Conservation (phyloP, 2,113 vertebrate genomes). For the Pithys albifrons region DNA sequence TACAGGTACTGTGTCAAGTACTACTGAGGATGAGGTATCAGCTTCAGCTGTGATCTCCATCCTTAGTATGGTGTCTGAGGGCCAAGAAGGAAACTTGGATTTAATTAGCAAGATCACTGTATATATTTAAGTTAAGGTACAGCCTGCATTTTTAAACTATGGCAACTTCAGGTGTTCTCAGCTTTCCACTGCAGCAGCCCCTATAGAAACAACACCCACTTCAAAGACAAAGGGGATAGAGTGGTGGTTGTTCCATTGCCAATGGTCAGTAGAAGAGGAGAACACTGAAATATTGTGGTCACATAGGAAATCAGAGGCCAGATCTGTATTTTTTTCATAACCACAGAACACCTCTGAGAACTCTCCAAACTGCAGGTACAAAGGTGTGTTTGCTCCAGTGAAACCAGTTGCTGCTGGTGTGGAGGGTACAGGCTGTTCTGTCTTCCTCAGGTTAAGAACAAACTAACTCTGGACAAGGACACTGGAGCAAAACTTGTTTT, state of each 20-base stretch:
- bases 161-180: neutral
- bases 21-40: neutral
- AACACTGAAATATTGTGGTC: rapidly evolving
- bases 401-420: neutral
- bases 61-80: neutral
- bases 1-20: neutral
- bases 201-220: neutral
- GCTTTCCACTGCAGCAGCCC: neutral
- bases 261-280: neutral
- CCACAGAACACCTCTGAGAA: neutral
- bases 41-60: neutral
- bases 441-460: neutral
- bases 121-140: neutral
- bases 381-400: neutral
- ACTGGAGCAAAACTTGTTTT: neutral
- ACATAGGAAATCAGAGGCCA: neutral
- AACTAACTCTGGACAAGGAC: neutral
- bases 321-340: neutral
- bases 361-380: neutral
- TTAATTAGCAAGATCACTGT: neutral
- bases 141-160: neutral
- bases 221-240: neutral
- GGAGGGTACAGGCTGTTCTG: neutral
- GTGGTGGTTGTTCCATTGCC: neutral
- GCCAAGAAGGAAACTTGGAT: neutral